phyloP scores from a whole-genome alignment of 1,140 invertebrate species.

The Drosophila melanica region DNA sequence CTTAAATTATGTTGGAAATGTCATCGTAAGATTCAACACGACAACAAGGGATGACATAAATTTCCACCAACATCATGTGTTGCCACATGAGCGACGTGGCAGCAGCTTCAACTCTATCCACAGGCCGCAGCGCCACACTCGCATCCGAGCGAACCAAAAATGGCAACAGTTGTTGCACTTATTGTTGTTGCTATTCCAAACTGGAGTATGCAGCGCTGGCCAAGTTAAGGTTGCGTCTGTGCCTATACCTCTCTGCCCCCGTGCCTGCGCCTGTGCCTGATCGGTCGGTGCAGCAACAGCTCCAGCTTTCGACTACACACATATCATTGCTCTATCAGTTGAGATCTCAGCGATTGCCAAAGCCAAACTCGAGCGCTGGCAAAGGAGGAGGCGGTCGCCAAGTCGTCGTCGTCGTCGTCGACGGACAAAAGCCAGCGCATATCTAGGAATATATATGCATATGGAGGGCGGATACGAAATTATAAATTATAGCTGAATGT shows the following conservation, averaged over 20 bases:
- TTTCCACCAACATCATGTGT: constrained; percentile 83
- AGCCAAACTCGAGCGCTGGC: constrained; percentile 29
- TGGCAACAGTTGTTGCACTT: constrained; percentile 48
- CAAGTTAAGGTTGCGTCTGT: constrained; percentile 40
- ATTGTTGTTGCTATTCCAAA: constrained; percentile 41
- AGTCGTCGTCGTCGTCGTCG: constrained; percentile 19
- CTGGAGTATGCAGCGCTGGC: constrained; percentile 65
- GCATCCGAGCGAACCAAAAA: constrained; percentile 51
- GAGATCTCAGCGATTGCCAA: constrained; percentile 72
- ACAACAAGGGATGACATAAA: constrained; percentile 84
- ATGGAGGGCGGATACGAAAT: constrained; percentile 20
- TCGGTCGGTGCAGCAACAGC: constrained; percentile 43
- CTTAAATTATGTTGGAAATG: constrained; percentile 84
- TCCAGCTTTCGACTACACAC: constrained; percentile 56
- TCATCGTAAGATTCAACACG: constrained; percentile 84
- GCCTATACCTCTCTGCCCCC: neutral
- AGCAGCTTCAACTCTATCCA: constrained; percentile 30
- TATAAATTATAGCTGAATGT: neutral
- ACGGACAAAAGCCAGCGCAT: constrained; percentile 28
- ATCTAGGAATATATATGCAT: constrained; percentile 40
- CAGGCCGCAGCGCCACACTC: constrained; percentile 47
- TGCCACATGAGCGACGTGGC: constrained; percentile 63
- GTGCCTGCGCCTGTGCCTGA: neutral
- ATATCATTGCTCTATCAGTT: constrained; percentile 82
- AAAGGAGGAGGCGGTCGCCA: constrained; percentile 50